Evolutionary conservation across 2,113 vertebrate species (phyloP).

Genomic region (Alouatta palliata): DNA sequence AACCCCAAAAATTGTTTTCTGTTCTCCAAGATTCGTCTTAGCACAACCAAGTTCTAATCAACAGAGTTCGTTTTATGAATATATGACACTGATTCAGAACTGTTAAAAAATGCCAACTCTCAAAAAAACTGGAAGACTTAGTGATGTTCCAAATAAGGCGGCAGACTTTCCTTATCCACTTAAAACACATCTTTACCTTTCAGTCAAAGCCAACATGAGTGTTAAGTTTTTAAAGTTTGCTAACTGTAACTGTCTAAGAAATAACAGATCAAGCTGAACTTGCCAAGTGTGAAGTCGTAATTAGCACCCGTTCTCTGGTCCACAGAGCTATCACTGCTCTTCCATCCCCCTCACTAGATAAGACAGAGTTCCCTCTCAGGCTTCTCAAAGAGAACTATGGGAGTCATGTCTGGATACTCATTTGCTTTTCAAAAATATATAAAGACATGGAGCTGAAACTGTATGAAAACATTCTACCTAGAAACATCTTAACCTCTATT

Average conservation of each 20-base stretch:
- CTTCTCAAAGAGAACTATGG: conserved; percentile 78
- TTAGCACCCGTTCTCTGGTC: conserved; percentile 76
- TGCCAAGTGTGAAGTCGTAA: conserved; percentile 37
- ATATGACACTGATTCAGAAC: conserved; percentile 35
- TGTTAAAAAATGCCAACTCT: conserved; percentile 58
- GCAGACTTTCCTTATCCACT: conserved; percentile 63
- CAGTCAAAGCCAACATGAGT: conserved; percentile 66
- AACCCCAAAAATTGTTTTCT: conserved; percentile 34
- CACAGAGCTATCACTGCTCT: not conserved
- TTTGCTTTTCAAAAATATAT: conserved; percentile 81
- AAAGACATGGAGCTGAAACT: conserved; percentile 76
- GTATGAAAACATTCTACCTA: conserved; percentile 78
- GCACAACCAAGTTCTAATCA: conserved; percentile 34
- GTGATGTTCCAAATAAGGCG: conserved; percentile 71
- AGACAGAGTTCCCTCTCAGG: conserved; percentile 63
- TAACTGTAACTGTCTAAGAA: conserved; percentile 47
- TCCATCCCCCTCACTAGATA: conserved; percentile 71
- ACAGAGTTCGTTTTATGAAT: conserved; percentile 4
- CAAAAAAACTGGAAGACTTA: conserved; percentile 59
- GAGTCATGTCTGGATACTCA: conserved; percentile 76
- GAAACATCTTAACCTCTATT: conserved; percentile 63
- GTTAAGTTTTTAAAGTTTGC: conserved; percentile 55
- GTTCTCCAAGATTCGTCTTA: conserved; percentile 53
- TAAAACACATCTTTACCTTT: conserved; percentile 62
- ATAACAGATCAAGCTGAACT: conserved; percentile 51